Evolutionary conservation across 2,888 invertebrate genomes (phyloP).

Genomic region (Oxytorus armatus): DNA sequence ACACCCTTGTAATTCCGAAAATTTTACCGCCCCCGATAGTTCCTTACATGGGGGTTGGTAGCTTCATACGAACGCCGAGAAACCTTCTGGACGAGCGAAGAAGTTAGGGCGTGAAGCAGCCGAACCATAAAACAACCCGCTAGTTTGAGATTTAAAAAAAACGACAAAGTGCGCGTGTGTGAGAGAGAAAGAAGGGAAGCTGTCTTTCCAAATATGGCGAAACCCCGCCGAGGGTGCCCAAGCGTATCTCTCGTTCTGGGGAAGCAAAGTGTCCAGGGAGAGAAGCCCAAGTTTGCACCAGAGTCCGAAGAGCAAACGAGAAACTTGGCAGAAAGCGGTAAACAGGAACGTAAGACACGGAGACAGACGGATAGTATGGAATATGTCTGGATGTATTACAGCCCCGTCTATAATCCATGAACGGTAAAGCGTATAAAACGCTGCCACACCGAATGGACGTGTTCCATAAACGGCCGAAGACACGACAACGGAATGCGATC

Average conservation of each 20-base stretch:
- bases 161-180: conserved; percentile 6
- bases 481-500: conserved; percentile 63
- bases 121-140: not conserved
- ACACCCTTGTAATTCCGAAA: too few species aligned
- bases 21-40: too few species aligned
- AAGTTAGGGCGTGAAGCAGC: too few species aligned
- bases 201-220: conserved; percentile 41
- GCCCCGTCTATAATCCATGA: conserved; percentile 10
- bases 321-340: conserved; percentile 45
- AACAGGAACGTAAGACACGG: conserved; percentile 12
- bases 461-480: conserved; percentile 63
- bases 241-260: conserved; percentile 39
- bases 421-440: conserved; percentile 52
- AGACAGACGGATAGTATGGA: conserved; percentile 3
- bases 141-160: too few species aligned
- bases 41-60: too few species aligned
- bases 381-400: conserved; percentile 8
- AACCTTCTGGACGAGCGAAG: too few species aligned
- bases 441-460: conserved; percentile 43
- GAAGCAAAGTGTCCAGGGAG: conserved; percentile 22
- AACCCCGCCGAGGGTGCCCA: conserved; percentile 35
- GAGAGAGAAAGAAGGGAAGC: not conserved
- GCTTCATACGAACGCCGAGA: too few species aligned
- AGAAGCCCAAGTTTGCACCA: conserved; percentile 7
- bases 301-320: not conserved